Base-by-base conservation (phyloP, 2,888 invertebrate genomes). In the Sinodicranocentrus sp. region DNA sequence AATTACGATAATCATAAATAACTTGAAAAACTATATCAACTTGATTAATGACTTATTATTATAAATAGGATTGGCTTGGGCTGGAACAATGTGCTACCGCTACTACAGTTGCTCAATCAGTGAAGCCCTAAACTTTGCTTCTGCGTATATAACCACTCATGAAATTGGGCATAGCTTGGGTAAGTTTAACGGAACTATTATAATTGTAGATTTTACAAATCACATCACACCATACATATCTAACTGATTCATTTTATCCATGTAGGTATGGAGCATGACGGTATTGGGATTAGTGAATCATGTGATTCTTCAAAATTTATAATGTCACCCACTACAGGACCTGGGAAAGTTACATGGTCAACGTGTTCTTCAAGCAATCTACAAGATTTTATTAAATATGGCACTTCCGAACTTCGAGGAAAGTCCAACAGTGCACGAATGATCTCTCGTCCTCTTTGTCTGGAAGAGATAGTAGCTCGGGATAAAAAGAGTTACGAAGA, bases 101-200 rank as follows among this genome's bases (percentile, higher is more conserved):
- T 88, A 88, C 28, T 90, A 90, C 84, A 90, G 90, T 39, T 90
- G 90, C 79, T 90, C 90, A 8, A 88, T 90, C 33, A 90, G 90
- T 80, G 90, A 91, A 88, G 90, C 90, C 8, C 89, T 89, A 21
- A 89, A 89, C 61, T 90, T 91, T 84, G 90, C 90, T 73, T 89
- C 90, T 1, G 90, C 90, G 1, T 90, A 89, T 85, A 90, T 91
- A 23, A 90, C 90, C 17, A 90, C 90, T 3, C 91, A 91, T 82
- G 91, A 91, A 85, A 89, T 91, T 88, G 91, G 90, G 0, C 90
- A 91, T 87, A 82, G 82, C 25, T 87, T 90, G 54, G 90, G 48
- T 48, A 17, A 48, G 48, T 10, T n/a, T n/a, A n/a, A n/a, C n/a
- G n/a, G n/a, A n/a, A n/a, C n/a, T n/a, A n/a, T n/a, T n/a, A n/a